Evolutionary conservation across 2,113 vertebrate genomes (phyloP), one percentile per base, ranked within the genome.

Genomic region (Suricata suricatta): DNA sequence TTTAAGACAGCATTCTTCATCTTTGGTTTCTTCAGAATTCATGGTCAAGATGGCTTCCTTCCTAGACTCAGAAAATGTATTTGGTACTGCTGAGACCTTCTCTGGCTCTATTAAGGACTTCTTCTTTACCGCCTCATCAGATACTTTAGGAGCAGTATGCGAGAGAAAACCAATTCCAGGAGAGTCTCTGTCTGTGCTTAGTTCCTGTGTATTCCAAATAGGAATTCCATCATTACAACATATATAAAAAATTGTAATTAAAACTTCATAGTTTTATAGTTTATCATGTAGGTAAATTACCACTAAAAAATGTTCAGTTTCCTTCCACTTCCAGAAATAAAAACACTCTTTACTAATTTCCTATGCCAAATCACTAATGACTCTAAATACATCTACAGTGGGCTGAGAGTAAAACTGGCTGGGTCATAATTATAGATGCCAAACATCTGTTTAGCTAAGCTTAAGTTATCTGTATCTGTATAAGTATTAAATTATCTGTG

Each of bases 151-250:
- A 97, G 86, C 31, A 83, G 41, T 63, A 87, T 64, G 79, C 2
- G 95, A 95, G 41, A 54, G 96, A 87, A 98, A 80, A 38, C 64
- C 98, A 97, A 83, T 63, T 98, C 98, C 97, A 97, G 96, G 80
- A 96, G 68, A 94, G 1, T 88, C 60, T 90, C 82, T 94, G 89
- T 97, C 77, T 96, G 93, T 79, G 97, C 41, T 94, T 93, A 97
- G 94, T 93, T 89, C 92, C 96, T 80, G 50, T 84, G 16, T 81
- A 97, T 98, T 41, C 33, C 89, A 98, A 97, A 97, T 0, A 92
- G 95, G 96, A 97, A 85, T 83, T 83, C 25, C 27, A 95, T 72
- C 44, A 95, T 88, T 97, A 90, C 0, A 96, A 10, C 21, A 92
- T 38, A 90, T 50, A 82, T 27, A 50, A 96, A 68, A 47, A 95